Base-by-base conservation (phyloP, 1,140 invertebrate genomes). In the Ectropis grisescens region DNA sequence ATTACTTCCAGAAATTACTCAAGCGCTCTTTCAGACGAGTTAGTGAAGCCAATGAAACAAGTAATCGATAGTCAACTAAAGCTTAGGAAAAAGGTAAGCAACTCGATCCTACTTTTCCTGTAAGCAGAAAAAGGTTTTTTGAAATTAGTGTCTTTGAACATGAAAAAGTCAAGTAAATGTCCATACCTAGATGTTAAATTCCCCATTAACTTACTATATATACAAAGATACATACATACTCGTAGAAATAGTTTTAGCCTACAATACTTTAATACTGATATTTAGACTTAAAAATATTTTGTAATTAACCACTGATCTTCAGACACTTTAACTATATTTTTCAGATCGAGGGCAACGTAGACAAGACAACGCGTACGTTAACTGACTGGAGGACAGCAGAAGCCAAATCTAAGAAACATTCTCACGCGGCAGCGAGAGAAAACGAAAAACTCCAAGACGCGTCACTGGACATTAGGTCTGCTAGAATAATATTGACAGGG, bases 401-500 rank as follows among this genome's bases (percentile, higher is more conserved):
- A 64, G 86, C 88, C 0, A 96, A 96, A 66, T 88, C 90, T 4
- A 96, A 96, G 66, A 93, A 94, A 59, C 87, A 92, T 35, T 94
- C 92, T 41, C 94, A 95, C 54, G 67, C 88, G 0, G 90, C 90
- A 41, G 91, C 93, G 0, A 84, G 93, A 10, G 93, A 96, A 46
- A 95, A 95, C 58, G 94, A 96, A 72, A 92, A 94, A 58, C 72
- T 95, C 16, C 93, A 96, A 74, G 93, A 95, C 58, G 87, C 86
- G 11, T 67, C 84, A 30, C 53, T 85, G 37, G 84, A 86, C 31
- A 78, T 82, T 48, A 83, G 74, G 74, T 82, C 53, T 68, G 62
- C 37, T 37, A 40, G 16, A 19, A 19, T 3, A 19, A 19, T 19
- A 19, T 8, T 19, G 3, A 19, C 16, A 8, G 3, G 16, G n/a